Evolutionary conservation across 2,888 invertebrate genomes (phyloP).

Genomic region (Phaedon cochleariae): DNA sequence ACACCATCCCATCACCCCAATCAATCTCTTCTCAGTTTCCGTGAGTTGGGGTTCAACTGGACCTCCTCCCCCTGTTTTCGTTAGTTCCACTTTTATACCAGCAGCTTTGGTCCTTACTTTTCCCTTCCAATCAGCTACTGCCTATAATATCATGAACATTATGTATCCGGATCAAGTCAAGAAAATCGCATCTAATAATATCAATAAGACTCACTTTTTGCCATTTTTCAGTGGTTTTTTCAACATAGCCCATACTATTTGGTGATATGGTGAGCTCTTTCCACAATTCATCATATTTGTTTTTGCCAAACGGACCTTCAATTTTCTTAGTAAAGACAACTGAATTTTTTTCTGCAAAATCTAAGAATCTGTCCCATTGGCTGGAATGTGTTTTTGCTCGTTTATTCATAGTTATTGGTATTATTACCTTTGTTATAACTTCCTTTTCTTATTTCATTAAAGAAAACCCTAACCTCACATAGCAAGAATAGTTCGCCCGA

Average conservation of each 20-base stretch:
- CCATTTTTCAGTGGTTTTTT: constrained; percentile 2
- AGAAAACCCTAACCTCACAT: not conserved
- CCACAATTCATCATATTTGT: constrained; percentile 10
- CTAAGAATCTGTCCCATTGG: not conserved
- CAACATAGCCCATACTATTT: constrained; percentile 10
- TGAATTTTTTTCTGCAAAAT: constrained; percentile 7
- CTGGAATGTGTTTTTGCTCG: not conserved
- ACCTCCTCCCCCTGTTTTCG: constrained; percentile 4
- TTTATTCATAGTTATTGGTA: constrained; percentile 1
- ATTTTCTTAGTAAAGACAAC: not conserved
- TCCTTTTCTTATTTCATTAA: no score
- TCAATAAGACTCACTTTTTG: constrained; percentile 3
- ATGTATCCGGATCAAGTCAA: not conserved
- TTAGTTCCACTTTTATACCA: not conserved
- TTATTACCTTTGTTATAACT: no score
- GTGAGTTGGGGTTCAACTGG: not conserved
- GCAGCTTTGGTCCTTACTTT: constrained; percentile 3
- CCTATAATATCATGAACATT: not conserved
- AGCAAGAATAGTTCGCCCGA: not conserved
- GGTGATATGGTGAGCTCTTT: constrained; percentile 1
- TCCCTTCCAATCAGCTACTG: constrained; percentile 13
- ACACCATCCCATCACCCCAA: constrained; percentile 12
- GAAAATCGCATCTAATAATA: not conserved
- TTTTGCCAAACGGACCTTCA: constrained; percentile 4
- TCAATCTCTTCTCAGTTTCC: constrained; percentile 9